phyloP scores from a whole-genome alignment of 2,888 invertebrate genomes.

The Scaptodrosophila latifasciaeformis region DNA sequence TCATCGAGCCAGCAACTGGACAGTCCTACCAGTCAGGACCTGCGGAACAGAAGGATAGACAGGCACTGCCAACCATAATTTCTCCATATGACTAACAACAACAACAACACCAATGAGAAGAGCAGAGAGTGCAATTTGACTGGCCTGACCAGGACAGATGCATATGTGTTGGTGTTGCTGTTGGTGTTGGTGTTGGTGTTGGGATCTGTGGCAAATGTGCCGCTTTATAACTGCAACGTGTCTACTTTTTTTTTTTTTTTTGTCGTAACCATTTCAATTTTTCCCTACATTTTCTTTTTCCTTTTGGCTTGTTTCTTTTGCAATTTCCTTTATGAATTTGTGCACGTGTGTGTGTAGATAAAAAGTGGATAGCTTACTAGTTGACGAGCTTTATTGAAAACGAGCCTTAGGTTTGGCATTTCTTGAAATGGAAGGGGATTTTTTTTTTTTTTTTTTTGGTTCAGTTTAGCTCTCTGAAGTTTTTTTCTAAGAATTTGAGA shows the following conservation, averaged over 20 bases:
- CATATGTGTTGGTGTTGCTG: not conserved
- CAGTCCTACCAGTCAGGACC: too few species aligned
- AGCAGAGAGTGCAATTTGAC: not conserved
- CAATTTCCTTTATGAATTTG: constrained; percentile 33
- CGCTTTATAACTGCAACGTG: not conserved
- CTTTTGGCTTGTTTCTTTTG: constrained; percentile 24
- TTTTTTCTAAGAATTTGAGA: not conserved
- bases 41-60: too few species aligned
- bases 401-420: constrained; percentile 31
- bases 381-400: constrained; percentile 57
- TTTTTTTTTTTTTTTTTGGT: constrained; percentile 33
- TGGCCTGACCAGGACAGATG: not conserved
- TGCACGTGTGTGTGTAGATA: constrained; percentile 16
- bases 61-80: constrained; percentile 35
- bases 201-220: not conserved
- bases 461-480: constrained; percentile 10
- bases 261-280: not conserved
- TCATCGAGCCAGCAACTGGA: not conserved
- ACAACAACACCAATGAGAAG: not conserved
- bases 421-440: not conserved
- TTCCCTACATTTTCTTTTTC: constrained; percentile 6
- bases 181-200: not conserved
- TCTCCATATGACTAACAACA: constrained; percentile 39
- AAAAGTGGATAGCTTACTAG: constrained; percentile 8
- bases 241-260: not conserved